Percentiles rank a stretch among this genome's conserved stretches.
Conservation (phyloP, 2,113 vertebrate genomes). For the Mungos mungo region DNA sequence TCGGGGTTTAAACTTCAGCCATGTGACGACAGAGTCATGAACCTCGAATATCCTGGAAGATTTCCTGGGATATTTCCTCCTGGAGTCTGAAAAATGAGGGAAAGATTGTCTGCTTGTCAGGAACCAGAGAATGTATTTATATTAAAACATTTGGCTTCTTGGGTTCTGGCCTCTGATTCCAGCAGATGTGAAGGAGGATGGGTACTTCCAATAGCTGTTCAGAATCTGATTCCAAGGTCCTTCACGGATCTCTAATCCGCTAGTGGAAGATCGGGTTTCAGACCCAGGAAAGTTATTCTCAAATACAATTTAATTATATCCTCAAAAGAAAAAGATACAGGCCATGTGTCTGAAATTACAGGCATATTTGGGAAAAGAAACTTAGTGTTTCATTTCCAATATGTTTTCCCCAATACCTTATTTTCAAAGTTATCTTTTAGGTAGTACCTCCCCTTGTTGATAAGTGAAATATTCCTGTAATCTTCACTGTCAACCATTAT, state of each 20-base stretch:
- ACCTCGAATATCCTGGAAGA: background rate
- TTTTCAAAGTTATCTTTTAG: background rate
- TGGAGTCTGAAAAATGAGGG: background rate
- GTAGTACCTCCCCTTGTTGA: background rate
- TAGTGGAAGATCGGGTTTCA: constrained; percentile 6
- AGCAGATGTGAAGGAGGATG: background rate
- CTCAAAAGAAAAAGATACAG: background rate
- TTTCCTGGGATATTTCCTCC: background rate
- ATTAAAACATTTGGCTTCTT: background rate
- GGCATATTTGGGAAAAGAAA: background rate
- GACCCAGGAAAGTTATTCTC: background rate
- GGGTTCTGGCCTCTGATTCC: background rate
- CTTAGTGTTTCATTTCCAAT: background rate
- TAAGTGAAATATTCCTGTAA: constrained; percentile 15
- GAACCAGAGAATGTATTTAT: background rate
- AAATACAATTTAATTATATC: constrained; percentile 3
- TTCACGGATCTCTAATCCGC: background rate
- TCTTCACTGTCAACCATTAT: background rate
- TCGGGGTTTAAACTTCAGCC: background rate
- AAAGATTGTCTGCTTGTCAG: background rate
- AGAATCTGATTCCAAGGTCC: background rate
- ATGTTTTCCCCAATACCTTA: background rate
- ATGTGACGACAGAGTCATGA: background rate
- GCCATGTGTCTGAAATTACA: constrained; percentile 8
- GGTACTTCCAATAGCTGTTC: background rate